A percentile compares a stretch with the other conserved stretches of the same genome.
phyloP scores from a whole-genome alignment of 2,797 vertebrate species.

The Intellagama lesueurii region DNA sequence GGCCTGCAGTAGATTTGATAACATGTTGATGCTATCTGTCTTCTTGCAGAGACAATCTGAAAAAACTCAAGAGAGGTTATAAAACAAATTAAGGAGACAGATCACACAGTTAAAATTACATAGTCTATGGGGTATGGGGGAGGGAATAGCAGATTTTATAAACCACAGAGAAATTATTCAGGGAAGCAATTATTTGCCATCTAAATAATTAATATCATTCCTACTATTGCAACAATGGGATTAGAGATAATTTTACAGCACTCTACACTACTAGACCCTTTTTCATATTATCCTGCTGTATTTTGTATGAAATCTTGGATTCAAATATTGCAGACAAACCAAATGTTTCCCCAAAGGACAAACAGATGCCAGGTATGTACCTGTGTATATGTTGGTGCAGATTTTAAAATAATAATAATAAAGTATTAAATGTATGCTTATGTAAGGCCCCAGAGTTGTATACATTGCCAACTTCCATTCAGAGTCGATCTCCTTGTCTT shows the following conservation, averaged over 20 bases:
- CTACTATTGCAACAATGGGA: constrained; percentile 44
- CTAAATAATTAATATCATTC: constrained; percentile 29
- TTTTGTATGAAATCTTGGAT: constrained; percentile 43
- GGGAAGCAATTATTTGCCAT: constrained; percentile 44
- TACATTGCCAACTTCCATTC: constrained; percentile 65
- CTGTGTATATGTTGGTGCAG: constrained; percentile 29
- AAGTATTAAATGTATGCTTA: constrained; percentile 57
- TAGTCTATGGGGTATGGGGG: not conserved
- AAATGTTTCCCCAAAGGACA: constrained; percentile 62
- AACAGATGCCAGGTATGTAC: constrained; percentile 48
- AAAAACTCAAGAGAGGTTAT: not conserved
- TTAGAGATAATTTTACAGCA: constrained; percentile 35
- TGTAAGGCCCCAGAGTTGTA: constrained; percentile 60
- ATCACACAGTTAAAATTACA: not conserved
- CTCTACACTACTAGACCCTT: constrained; percentile 28
- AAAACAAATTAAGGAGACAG: constrained; percentile 52
- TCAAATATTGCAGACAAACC: constrained; percentile 32
- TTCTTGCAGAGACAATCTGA: constrained; percentile 13
- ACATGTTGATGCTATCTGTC: constrained; percentile 20
- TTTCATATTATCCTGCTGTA: constrained; percentile 51
- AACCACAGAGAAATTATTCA: constrained; percentile 49
- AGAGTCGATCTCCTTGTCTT: constrained; percentile 58
- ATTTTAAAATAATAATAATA: constrained; percentile 64
- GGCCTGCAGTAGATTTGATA: constrained; percentile 35
- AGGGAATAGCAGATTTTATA: constrained; percentile 27